Conservation (phyloP, 2,797 vertebrate species). For the Sphaeramia orbicularis region DNA sequence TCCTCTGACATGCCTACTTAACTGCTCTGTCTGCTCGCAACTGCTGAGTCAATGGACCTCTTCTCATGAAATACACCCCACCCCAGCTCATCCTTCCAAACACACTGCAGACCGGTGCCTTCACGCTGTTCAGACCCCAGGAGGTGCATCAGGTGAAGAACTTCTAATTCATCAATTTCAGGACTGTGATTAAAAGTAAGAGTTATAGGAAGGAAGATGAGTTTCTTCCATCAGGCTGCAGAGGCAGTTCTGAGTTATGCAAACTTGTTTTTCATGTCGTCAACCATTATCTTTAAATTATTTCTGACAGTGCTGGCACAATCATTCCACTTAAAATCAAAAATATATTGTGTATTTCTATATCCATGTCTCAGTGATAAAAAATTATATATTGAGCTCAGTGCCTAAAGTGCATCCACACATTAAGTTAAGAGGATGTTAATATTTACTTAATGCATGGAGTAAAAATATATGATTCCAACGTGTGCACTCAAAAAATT, state of each 20-base stretch:
- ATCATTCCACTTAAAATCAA: no score
- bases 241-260: background rate
- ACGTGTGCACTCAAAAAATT: no score
- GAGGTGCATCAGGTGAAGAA: background rate
- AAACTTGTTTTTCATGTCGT: no score
- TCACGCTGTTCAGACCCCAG: slow-evolving; percentile 8
- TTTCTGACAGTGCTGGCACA: no score
- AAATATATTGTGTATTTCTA: no score
- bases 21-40: slow-evolving; percentile 33
- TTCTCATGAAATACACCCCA: slow-evolving; percentile 1
- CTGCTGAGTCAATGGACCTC: slow-evolving; percentile 44
- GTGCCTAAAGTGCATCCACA: no score
- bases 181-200: background rate
- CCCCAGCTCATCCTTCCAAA: slow-evolving; percentile 2
- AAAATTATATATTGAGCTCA: no score
- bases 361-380: no score
- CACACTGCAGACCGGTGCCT: slow-evolving; percentile 8
- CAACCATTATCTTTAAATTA: no score
- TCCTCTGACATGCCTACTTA: slow-evolving; percentile 36
- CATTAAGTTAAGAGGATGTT: no score
- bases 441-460: no score
- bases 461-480: no score
- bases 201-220: background rate
- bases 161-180: slow-evolving; percentile 5
- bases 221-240: background rate